Base-by-base conservation (phyloP, 2,113 vertebrate species). In the Varanus komodoensis region DNA sequence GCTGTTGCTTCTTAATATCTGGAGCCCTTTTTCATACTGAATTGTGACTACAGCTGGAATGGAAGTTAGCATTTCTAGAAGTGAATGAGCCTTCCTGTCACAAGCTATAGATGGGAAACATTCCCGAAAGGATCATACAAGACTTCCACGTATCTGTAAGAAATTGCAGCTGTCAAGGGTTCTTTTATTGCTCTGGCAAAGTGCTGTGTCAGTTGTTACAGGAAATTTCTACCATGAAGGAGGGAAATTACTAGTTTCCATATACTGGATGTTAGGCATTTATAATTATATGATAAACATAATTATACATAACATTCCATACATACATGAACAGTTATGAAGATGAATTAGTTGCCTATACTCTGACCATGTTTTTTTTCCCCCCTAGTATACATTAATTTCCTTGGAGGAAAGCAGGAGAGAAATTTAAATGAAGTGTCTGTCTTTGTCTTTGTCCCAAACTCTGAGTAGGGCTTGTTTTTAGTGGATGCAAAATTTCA, bases 151-250 rank as follows among this genome's bases (percentile, higher is more conserved):
- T 95, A 93, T 92, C 94, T 94, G 91, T 93, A 93, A 97, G 97
- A 97, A 97, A 98, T 95, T 96, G 97, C 98, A 98, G 98, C 98
- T 98, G 97, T 97, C 94, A 96, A 95, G 92, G 93, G 89, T 95
- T 92, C 91, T 95, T 94, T 93, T 91, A 95, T 92, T 95, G 86
- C 87, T 82, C 90, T 96, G 95, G 94, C 91, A 97, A 95, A 97
- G 95, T 96, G 95, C 96, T 96, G 95, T 97, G 95, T 98, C 96
- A 97, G 96, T 95, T 97, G 96, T 95, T 96, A 89, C 21, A 21
- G 94, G 95, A 95, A 93, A 94, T 92, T 94, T 95, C 91, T 93
- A 91, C 93, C 73, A 82, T 0, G 25, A 82, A 90, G 94, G 95
- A 93, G 89, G 92, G 94, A 94, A 95, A 95, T 94, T 91, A 95